phyloP scores from a whole-genome alignment of 2,888 invertebrate genomes.

The Trichacis sp. region DNA sequence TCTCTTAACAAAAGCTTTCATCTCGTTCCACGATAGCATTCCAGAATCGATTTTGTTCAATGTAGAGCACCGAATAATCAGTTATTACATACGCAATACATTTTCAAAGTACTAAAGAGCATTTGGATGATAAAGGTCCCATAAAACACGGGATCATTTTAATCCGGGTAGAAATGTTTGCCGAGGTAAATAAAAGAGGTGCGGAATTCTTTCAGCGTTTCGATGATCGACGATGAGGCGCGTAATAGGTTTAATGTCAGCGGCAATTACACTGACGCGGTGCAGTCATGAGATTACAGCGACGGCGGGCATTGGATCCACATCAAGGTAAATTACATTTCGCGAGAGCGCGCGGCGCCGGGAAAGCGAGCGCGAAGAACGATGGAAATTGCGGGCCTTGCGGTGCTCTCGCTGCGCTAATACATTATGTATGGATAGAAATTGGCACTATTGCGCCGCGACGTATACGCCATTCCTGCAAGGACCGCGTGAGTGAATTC shows the following conservation, averaged over 20 bases:
- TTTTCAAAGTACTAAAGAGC: too few relatives aligned
- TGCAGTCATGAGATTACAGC: constrained; percentile 21
- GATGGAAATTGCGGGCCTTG: constrained; percentile 9
- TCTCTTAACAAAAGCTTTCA: too few relatives aligned
- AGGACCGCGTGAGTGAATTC: not conserved
- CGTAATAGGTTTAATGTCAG: constrained; percentile 36
- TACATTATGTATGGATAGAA: constrained; percentile 13
- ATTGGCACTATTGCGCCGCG: constrained; percentile 19
- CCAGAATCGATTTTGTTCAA: too few relatives aligned
- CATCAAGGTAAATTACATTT: constrained; percentile 37
- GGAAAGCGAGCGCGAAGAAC: not conserved
- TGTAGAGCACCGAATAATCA: too few relatives aligned
- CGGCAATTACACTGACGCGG: constrained; percentile 27
- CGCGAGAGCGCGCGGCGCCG: not conserved
- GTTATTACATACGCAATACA: too few relatives aligned
- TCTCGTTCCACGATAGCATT: too few relatives aligned
- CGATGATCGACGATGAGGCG: constrained; percentile 8
- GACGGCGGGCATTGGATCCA: constrained; percentile 25
- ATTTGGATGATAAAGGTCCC: not conserved
- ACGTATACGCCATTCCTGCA: not conserved
- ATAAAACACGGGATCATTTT: too few relatives aligned
- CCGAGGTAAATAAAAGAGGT: too few relatives aligned
- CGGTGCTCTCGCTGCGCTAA: constrained; percentile 18
- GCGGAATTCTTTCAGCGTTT: not conserved
- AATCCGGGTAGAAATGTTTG: too few relatives aligned